These are phyloP conservation scores for Meandrina meandrites DNA, from an alignment of 92 coral and sea anemone species.

Conservation along the genomic window DNA sequence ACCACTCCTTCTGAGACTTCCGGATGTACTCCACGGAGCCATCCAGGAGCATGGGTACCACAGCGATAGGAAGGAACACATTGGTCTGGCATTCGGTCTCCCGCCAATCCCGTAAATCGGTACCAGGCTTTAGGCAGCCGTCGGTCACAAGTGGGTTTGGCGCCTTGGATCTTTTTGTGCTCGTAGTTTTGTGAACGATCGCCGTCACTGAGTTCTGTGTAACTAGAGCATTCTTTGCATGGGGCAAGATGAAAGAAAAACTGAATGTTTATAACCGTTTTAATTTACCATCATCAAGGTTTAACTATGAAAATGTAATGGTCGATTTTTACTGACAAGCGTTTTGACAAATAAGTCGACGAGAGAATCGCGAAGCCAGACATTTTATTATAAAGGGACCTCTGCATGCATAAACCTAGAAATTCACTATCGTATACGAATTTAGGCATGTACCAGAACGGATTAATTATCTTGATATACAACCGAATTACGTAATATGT, in stretches of 20 bases:
- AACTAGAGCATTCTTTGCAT: slow-evolving; percentile 14
- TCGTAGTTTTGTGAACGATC: slow-evolving; percentile 26
- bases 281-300: neutral
- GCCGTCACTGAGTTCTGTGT: neutral
- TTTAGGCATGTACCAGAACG: too few species aligned
- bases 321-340: too few species aligned
- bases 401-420: neutral
- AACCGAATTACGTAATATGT: too few species aligned
- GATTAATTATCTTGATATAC: too few species aligned
- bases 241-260: neutral
- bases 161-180: neutral
- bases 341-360: neutral
- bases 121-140: slow-evolving; percentile 28
- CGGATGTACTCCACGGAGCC: slow-evolving; percentile 29
- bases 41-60: slow-evolving; percentile 44
- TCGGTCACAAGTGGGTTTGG: slow-evolving; percentile 19
- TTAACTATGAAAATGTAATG: neutral
- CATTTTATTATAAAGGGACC: neutral
- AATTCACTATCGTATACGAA: neutral
- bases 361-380: neutral
- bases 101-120: slow-evolving; percentile 37
- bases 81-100: slow-evolving; percentile 22
- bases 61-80: slow-evolving; percentile 31
- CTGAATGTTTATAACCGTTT: neutral
- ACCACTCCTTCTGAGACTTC: slow-evolving; percentile 13